Conservation (phyloP, 2,797 vertebrate species). For the Pseudochirops cupreus region DNA sequence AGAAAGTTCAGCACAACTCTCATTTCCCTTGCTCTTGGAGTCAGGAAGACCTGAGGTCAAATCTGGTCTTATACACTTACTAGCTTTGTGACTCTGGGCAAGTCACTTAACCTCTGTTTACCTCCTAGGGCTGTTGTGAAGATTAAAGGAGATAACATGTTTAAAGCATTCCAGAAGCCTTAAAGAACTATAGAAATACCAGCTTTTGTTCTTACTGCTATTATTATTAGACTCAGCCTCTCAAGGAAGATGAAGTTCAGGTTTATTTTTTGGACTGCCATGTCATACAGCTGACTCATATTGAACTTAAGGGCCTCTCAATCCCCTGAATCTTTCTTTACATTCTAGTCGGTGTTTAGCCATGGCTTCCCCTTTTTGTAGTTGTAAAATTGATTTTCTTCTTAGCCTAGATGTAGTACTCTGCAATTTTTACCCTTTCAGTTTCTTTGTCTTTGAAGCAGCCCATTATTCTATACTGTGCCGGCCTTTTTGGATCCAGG, state of each 20-base stretch:
- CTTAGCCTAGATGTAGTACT: not conserved
- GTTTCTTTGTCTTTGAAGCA: not conserved
- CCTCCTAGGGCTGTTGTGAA: not conserved
- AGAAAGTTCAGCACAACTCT: not conserved
- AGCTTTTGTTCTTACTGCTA: not conserved
- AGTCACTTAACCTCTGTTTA: not conserved
- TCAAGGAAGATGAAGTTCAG: not conserved
- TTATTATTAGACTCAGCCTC: not conserved
- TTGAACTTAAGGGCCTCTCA: not conserved
- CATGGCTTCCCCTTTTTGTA: not conserved
- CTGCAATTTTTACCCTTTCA: not conserved
- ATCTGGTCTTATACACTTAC: not conserved
- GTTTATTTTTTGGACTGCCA: not conserved
- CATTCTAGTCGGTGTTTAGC: not conserved
- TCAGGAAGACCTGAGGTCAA: not conserved
- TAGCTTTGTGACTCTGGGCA: not conserved
- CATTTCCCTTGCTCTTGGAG: not conserved
- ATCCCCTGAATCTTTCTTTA: not conserved
- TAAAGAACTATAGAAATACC: not conserved
- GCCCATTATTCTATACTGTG: not conserved
- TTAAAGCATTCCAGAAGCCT: not conserved
- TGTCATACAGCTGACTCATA: not conserved
- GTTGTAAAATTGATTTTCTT: not conserved
- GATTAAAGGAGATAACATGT: not conserved
- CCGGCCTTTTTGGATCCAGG: not conserved